Evolutionary conservation across 2,888 invertebrate species (phyloP).

Genomic region (Corythucha ciliata): DNA sequence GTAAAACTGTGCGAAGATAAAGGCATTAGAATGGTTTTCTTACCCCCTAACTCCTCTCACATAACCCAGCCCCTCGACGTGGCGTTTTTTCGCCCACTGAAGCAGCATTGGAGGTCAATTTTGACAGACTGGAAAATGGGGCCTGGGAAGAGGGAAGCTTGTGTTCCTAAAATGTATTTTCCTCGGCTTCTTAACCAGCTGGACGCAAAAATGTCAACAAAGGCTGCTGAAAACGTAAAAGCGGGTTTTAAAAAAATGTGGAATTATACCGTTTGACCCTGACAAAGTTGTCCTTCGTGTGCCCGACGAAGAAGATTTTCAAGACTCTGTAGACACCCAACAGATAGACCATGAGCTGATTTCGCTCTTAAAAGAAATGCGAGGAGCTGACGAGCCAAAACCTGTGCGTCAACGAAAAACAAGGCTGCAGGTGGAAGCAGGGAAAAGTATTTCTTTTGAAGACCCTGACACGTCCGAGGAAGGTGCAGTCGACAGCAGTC

Average conservation of each 20-base stretch:
- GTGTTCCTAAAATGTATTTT: conserved; percentile 25
- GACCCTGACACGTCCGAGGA: background rate
- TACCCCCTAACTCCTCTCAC: conserved; percentile 32
- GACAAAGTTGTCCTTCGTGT: background rate
- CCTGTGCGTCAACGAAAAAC: conserved; percentile 4
- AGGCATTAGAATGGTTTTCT: conserved; percentile 36
- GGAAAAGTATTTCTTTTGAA: conserved; percentile 4
- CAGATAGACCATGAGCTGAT: background rate
- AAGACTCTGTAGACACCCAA: background rate
- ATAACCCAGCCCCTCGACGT: conserved; percentile 20
- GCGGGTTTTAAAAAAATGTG: conserved; percentile 8
- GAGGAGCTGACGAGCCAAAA: conserved; percentile 10
- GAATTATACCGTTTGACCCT: conserved; percentile 5
- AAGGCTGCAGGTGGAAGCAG: conserved; percentile 5
- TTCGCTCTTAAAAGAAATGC: conserved; percentile 7
- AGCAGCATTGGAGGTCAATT: conserved; percentile 29
- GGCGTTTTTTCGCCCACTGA: conserved; percentile 33
- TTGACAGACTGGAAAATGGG: conserved; percentile 22
- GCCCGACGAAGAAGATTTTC: background rate
- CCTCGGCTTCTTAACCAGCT: conserved; percentile 18
- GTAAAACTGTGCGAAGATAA: conserved; percentile 26
- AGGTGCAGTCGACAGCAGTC: no score
- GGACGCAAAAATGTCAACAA: background rate
- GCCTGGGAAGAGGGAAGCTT: conserved; percentile 10
- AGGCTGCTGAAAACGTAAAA: background rate